Evolutionary conservation across 2,113 vertebrate species (phyloP), one percentile per base, ranked within the genome.

Genomic region (Nyctereutes procyonoides): DNA sequence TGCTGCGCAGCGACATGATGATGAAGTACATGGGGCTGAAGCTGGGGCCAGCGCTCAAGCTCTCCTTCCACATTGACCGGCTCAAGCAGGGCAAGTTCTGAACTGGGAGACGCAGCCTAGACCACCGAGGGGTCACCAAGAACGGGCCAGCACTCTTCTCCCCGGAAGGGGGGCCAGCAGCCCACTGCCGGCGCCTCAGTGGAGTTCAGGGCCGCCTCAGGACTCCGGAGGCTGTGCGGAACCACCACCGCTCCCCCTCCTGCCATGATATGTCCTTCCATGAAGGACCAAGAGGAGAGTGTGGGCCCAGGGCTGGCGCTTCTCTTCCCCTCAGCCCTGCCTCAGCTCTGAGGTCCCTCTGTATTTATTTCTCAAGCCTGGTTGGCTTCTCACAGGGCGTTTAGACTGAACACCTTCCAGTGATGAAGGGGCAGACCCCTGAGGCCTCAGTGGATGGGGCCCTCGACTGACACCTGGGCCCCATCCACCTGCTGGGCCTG

Each of bases 11-110:
- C 4, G 97, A 98, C 88, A 22, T 90, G 94, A 98, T 97, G 96
- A 97, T 98, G 98, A 98, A 98, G 99, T 99, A 99, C 98, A 99
- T 99, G 99, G 99, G 99, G 69, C 98, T 99, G 97, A 99, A 99
- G 98, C 99, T 99, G 93, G 99, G 99, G 24, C 99, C 99, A 0
- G 99, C 99, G 16, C 99, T 99, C 98, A 99, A 99, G 98, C 99
- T 99, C 97, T 99, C 99, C 95, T 99, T 99, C 98, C 99, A 99
- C 98, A 99, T 99, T 1, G 99, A 99, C 98, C 99, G 99, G 98
- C 99, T 99, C 94, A 99, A 99, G 98, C 99, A 99, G 97, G 99
- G 99, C 98, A 99, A 99, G 95, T 99, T 99, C 99, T 99, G 98
- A 99, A 24, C 13, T 5, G 5, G 48, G 48, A 73, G 71, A 22